Percentiles rank a stretch among this genome's conserved stretches.
Evolutionary conservation across 2,113 vertebrate species (phyloP).

Genomic region (Zosterops hypoxanthus): DNA sequence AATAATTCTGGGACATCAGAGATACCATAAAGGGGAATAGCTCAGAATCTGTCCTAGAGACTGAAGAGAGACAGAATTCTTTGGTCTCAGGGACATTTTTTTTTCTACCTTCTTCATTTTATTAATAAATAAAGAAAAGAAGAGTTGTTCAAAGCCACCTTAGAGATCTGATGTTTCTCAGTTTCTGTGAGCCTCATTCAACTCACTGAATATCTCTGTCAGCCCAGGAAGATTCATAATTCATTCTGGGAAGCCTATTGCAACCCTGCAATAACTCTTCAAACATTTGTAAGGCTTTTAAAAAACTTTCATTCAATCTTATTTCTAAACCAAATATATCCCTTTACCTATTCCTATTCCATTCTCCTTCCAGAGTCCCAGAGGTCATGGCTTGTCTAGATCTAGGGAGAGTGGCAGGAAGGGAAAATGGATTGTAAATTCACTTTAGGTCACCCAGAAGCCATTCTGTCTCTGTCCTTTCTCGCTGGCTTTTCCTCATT

Average conservation of each 20-base stretch:
- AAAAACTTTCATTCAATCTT: neutral
- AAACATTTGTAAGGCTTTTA: neutral
- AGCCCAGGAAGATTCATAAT: neutral
- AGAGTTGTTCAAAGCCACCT: constrained; percentile 14
- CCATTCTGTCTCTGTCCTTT: neutral
- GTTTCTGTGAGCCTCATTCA: constrained; percentile 24
- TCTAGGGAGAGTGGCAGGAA: neutral
- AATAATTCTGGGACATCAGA: constrained; percentile 36
- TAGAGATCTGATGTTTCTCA: constrained; percentile 13
- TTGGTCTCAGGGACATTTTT: constrained; percentile 42
- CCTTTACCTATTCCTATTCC: neutral
- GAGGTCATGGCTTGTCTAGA: neutral
- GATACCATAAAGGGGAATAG: neutral
- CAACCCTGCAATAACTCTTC: neutral
- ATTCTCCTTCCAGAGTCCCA: neutral
- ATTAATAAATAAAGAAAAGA: constrained; percentile 51
- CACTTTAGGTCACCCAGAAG: neutral
- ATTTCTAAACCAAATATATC: neutral
- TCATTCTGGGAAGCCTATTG: constrained; percentile 11
- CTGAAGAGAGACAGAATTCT: constrained; percentile 9
- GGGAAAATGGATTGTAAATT: neutral
- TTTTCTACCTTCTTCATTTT: constrained; percentile 15
- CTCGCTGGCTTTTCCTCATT: neutral
- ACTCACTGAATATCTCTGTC: neutral
- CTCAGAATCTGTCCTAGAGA: neutral